These are phyloP conservation scores for Peromyscus attwateri DNA, from an alignment of 2,797 vertebrate species.

Conservation along the genomic window DNA sequence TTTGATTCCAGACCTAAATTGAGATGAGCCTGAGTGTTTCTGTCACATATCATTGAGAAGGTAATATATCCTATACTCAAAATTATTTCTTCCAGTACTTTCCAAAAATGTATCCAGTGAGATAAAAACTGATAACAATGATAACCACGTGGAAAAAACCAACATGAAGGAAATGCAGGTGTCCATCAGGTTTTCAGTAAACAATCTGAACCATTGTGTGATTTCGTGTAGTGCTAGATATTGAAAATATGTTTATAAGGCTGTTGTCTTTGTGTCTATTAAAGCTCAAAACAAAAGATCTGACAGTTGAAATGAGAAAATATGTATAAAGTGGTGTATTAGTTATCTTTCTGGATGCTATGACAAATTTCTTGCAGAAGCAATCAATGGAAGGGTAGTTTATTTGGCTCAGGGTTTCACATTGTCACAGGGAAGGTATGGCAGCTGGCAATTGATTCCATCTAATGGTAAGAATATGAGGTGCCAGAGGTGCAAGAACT, in stretches of 20 bases:
- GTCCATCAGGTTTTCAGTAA: background rate
- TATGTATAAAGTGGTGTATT: background rate
- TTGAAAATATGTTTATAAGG: background rate
- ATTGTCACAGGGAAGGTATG: background rate
- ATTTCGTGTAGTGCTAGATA: background rate
- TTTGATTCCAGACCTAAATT: background rate
- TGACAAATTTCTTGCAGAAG: background rate
- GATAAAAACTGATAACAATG: background rate
- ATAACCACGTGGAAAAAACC: background rate
- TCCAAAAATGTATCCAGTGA: background rate
- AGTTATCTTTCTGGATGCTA: background rate
- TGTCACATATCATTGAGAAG: background rate
- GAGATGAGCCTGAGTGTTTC: background rate
- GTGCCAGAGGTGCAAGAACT: background rate
- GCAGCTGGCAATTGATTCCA: background rate
- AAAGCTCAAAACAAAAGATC: background rate
- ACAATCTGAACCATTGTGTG: background rate
- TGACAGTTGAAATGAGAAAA: background rate
- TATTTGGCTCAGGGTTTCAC: background rate
- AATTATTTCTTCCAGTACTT: background rate
- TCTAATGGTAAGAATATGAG: background rate
- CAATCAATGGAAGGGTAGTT: background rate
- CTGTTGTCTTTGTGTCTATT: background rate
- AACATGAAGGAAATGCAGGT: background rate
- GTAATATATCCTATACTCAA: background rate